Percentiles rank a stretch among this genome's conserved stretches.
These are phyloP conservation scores for Cyanoderma ruficeps DNA, from an alignment of 2,113 vertebrate species.

Conservation along the genomic window DNA sequence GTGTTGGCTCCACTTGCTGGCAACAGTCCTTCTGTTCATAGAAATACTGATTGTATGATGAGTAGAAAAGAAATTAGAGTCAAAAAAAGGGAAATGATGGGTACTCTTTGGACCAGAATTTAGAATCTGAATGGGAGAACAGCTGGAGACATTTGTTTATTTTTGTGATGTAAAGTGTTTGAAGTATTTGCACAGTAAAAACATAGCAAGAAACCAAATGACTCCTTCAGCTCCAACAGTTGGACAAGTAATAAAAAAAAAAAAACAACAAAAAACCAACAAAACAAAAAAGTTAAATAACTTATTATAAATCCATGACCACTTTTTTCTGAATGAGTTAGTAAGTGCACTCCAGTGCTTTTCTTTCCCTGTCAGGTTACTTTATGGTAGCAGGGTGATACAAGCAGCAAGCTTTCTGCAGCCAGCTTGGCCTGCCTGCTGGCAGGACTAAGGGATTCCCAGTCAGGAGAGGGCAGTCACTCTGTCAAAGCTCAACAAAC, in stretches of 20 bases:
- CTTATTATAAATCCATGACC: neutral
- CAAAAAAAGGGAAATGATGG: neutral
- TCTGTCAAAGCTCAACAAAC: neutral
- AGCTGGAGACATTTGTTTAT: neutral
- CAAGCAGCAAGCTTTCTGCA: neutral
- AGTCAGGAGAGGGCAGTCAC: neutral
- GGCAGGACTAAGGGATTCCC: neutral
- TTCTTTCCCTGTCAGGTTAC: neutral
- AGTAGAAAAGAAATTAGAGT: neutral
- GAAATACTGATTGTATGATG: neutral
- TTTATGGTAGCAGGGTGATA: neutral
- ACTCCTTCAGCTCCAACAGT: neutral
- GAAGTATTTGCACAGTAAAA: neutral
- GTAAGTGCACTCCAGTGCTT: accelerated
- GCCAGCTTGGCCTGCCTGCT: accelerated
- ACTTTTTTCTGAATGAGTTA: neutral
- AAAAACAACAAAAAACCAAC: too few relatives aligned
- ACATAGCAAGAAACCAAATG: neutral
- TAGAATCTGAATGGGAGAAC: neutral
- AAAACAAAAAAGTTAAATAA: neutral
- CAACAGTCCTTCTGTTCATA: neutral
- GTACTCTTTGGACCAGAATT: neutral
- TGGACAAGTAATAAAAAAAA: neutral
- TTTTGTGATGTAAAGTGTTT: neutral
- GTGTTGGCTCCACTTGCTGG: neutral